Evolutionary conservation across 2,113 vertebrate species (phyloP), one percentile per base, ranked within the genome.

Genomic region (Seriola dumerili): DNA sequence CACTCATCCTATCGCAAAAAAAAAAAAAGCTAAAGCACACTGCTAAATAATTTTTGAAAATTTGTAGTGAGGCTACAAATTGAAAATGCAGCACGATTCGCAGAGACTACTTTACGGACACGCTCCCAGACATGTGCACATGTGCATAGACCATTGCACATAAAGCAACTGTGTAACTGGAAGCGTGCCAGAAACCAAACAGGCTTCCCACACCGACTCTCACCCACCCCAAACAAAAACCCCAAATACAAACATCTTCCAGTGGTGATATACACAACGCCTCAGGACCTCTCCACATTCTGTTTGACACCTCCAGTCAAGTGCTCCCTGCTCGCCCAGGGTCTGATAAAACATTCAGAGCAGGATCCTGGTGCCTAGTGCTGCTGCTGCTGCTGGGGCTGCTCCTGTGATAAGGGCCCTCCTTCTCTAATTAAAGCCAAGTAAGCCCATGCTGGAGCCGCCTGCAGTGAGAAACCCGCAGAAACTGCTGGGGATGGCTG

Each of bases 301-400:
- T 91, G 91, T 92, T 90, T 93, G 88, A 91, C 90, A 88, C 83
- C 81, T 86, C 71, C 36, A 84, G 75, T 92, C 82, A 80, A 84
- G 88, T 75, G 88, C 74, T 91, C 75, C 80, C 62, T 67, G 12
- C 81, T 85, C 89, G 86, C 76, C 69, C 65, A 59, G 83, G 80
- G 87, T 82, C 85, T 87, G 91, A 93, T 93, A 78, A 94, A 93
- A 92, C 85, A 92, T 91, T 91, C 88, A 90, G 88, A 90, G 80
- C 79, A 85, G 82, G 86, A 90, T 85, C 80, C 78, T 77, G 87
- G 76, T 62, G 57, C 81, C 80, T 34, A 34, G 81, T 68, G 70
- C 81, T 66, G 64, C 57, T 84, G 64, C 57, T 84, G 82, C 78
- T 50, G 71, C 73, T 10, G 77, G 25, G 66, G 76, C 80, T 90